Evolutionary conservation across 1,140 invertebrate genomes (phyloP), one percentile per base, ranked within the genome.

Genomic region (Gonioctena quinquepunctata): DNA sequence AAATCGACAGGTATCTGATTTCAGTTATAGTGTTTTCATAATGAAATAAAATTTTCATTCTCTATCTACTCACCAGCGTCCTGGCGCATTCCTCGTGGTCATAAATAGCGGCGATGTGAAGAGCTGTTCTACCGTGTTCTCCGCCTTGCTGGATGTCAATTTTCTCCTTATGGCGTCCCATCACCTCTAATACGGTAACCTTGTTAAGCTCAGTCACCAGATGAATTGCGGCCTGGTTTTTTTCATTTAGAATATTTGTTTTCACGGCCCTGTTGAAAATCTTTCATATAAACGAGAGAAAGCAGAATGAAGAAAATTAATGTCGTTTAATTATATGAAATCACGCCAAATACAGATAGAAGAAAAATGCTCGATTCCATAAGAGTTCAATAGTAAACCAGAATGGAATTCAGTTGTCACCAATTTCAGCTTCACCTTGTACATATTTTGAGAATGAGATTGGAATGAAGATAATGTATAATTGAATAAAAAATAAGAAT

Each of bases 21-120:
- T n/a, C n/a, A n/a, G n/a, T n/a, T n/a, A n/a, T n/a, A n/a, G n/a
- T n/a, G n/a, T n/a, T n/a, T n/a, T n/a, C n/a, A n/a, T n/a, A n/a
- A n/a, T n/a, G n/a, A n/a, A n/a, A n/a, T 22, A n/a, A n/a, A 62
- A 26, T 25, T 22, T 5, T 7, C 1, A 1, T 19, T 18, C n/a
- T n/a, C n/a, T n/a, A n/a, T 16, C 7, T 60, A 85, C 87, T 87
- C 86, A 95, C 93, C 85, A 95, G 82, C 73, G 93, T 89, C 76
- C 88, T 87, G 18, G 93, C 92, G 79, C 92, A 93, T 73, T 91
- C 88, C 62, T 92, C 91, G 77, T 92, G 88, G 82, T 96, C 93
- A 72, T 92, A 91, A 63, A 93, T 93, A 4, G 93, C 93, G 5
- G 93, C 93, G 52, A 94, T 86, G 77, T 95, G 93, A 1, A 95